A percentile compares a stretch with the other conserved stretches of the same genome.
Evolutionary conservation across 2,888 invertebrate genomes (phyloP).

Genomic region (Hyposoter didymator): DNA sequence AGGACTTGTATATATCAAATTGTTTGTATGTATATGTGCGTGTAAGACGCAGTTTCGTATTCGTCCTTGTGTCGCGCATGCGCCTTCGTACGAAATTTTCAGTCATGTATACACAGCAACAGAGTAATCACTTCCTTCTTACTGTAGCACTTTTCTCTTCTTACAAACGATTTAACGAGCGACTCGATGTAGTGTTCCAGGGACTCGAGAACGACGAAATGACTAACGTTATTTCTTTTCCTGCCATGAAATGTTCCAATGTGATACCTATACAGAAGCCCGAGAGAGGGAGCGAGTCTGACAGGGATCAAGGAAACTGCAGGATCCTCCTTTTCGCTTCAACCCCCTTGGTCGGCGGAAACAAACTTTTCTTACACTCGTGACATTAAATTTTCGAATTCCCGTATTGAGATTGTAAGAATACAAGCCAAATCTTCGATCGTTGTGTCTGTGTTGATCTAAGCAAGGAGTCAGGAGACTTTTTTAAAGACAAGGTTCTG

Average conservation of each 20-base stretch:
- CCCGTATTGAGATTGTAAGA: neutral
- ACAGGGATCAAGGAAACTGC: slow-evolving; percentile 22
- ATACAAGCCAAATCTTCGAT: neutral
- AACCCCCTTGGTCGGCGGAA: slow-evolving; percentile 1
- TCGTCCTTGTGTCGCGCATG: slow-evolving; percentile 11
- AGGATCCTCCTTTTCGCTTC: slow-evolving; percentile 38
- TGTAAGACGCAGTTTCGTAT: slow-evolving; percentile 2
- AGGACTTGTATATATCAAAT: slow-evolving; percentile 19
- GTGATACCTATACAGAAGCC: neutral
- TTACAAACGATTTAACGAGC: slow-evolving; percentile 50
- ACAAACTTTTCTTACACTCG: neutral
- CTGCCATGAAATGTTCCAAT: slow-evolving; percentile 13
- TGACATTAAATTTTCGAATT: neutral
- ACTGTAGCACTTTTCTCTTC: slow-evolving; percentile 19
- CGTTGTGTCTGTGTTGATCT: neutral
- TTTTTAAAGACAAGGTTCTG: neutral
- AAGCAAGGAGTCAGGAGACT: neutral
- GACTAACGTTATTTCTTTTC: slow-evolving; percentile 40
- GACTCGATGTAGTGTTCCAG: slow-evolving; percentile 34
- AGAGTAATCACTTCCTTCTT: slow-evolving; percentile 13
- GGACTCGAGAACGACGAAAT: slow-evolving; percentile 56
- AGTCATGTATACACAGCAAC: neutral
- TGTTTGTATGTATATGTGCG: neutral
- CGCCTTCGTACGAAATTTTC: slow-evolving; percentile 25
- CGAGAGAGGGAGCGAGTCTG: neutral